These are phyloP conservation scores for Melanotaenia nigrans DNA, from an alignment of 2,797 vertebrate species.

Conservation along the genomic window DNA sequence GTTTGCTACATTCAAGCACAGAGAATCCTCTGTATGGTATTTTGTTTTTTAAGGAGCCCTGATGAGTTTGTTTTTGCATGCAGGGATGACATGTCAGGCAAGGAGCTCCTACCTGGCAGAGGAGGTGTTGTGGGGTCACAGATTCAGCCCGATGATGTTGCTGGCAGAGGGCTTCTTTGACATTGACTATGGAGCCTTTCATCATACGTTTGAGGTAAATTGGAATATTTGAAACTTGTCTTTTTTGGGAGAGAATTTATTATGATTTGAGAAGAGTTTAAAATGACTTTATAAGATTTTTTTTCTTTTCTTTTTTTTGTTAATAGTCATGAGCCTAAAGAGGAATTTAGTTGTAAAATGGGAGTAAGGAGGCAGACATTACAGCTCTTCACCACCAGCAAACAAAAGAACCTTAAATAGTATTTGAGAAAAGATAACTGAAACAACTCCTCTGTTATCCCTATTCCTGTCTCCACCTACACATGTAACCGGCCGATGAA, in stretches of 20 bases:
- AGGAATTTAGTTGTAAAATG: background rate
- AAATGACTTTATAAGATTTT: background rate
- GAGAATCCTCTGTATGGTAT: background rate
- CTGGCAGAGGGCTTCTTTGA: slow-evolving; percentile 95
- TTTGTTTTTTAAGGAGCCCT: background rate
- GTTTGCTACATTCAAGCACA: background rate
- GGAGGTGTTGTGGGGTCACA: slow-evolving; percentile 93
- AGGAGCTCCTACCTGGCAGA: slow-evolving; percentile 93
- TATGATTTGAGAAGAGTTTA: background rate
- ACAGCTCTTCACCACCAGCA: background rate
- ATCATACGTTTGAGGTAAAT: slow-evolving; percentile 90
- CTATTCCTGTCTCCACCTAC: slow-evolving; percentile 63
- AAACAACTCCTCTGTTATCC: slow-evolving; percentile 34
- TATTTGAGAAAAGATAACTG: slow-evolving; percentile 15
- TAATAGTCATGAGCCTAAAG: background rate
- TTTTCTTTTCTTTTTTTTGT: no score
- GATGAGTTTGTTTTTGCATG: slow-evolving; percentile 17
- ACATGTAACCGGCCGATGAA: slow-evolving; percentile 26
- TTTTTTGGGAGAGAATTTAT: background rate
- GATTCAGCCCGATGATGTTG: slow-evolving; percentile 92
- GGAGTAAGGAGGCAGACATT: background rate
- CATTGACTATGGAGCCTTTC: slow-evolving; percentile 93
- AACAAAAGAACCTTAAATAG: background rate
- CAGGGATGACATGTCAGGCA: slow-evolving; percentile 96
- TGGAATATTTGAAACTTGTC: background rate